phyloP scores from a whole-genome alignment of 2,888 invertebrate genomes.

The Lottia scabra region DNA sequence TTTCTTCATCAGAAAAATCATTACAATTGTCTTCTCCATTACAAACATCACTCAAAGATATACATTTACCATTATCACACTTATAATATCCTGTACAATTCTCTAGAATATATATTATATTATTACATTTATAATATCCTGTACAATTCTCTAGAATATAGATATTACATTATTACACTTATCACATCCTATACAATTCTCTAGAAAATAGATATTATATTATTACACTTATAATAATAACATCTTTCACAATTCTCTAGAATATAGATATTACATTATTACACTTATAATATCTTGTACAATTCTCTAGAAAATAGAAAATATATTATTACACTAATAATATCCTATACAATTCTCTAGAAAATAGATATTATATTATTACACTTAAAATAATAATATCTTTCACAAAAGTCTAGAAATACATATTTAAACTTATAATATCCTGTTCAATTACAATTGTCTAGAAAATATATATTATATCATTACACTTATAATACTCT shows the following conservation, averaged over 20 bases:
- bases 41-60: slow-evolving; percentile 42
- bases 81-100: slow-evolving; percentile 70
- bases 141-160: too few species aligned
- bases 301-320: too few species aligned
- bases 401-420: slow-evolving; percentile 43
- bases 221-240: slow-evolving; percentile 55
- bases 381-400: slow-evolving; percentile 76
- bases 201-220: slow-evolving; percentile 45
- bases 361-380: slow-evolving; percentile 65
- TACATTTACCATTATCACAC: slow-evolving; percentile 73
- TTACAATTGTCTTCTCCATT: slow-evolving; percentile 56
- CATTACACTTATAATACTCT: slow-evolving; percentile 75
- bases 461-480: slow-evolving; percentile 68
- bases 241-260: slow-evolving; percentile 43
- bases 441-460: slow-evolving; percentile 46
- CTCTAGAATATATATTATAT: slow-evolving; percentile 16
- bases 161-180: slow-evolving; percentile 71
- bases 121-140: too few species aligned
- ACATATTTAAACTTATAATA: slow-evolving; percentile 74
- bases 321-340: too few species aligned
- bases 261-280: slow-evolving; percentile 49
- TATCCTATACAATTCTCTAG: too few species aligned
- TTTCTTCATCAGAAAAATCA: slow-evolving; percentile 58
- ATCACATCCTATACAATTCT: slow-evolving; percentile 69
- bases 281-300: too few species aligned